Base-by-base conservation (phyloP, 2,797 vertebrate species). In the Sebastes glaucus region DNA sequence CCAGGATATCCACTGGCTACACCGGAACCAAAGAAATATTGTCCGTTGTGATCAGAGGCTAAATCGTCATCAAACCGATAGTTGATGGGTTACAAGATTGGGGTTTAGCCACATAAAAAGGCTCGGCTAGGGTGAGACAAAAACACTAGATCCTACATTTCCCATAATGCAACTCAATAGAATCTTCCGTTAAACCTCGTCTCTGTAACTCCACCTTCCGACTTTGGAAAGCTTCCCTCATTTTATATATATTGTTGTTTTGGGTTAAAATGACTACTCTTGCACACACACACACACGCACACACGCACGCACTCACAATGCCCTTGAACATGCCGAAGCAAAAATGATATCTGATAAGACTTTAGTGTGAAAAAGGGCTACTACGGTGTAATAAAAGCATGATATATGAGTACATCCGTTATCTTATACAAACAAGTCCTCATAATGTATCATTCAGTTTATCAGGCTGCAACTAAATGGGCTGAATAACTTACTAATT, bases 281-380 rank as follows among this genome's bases (percentile, higher is more conserved):
- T 27, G 27, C 27, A 27, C 27, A 27, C 27, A 4, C 27, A 27
- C 27, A 27, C 25, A 3, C 25, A 25, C 25, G 1, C 25, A 25
- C 25, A 3, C 25, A 25, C 25, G 23, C 23, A 25, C 23, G 3
- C 25, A 5, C 32, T 6, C 57, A 57, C 4, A 1, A 52, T 16
- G 70, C 22, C 85, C 80, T 90, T 85, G 81, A 84, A 59, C 11
- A 22, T 27, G 11, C 11, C 4, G 1, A 14, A 57, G 38, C n/a
- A 22, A 53, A 49, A 53, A 22, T 22, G 23, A 38, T 14, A 76
- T 62, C 61, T 28, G 63, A 77, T 62, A 23, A 49, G 33, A 59
- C 35, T 38, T 46, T 2, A 28, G 5, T 46, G 53, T 14, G 11
- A 42, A 27, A 46, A 30, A 10, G 16, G 46, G 6, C 59, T 7